Base-by-base conservation (phyloP, 2,797 vertebrate species). In the Novumbra hubbsi region DNA sequence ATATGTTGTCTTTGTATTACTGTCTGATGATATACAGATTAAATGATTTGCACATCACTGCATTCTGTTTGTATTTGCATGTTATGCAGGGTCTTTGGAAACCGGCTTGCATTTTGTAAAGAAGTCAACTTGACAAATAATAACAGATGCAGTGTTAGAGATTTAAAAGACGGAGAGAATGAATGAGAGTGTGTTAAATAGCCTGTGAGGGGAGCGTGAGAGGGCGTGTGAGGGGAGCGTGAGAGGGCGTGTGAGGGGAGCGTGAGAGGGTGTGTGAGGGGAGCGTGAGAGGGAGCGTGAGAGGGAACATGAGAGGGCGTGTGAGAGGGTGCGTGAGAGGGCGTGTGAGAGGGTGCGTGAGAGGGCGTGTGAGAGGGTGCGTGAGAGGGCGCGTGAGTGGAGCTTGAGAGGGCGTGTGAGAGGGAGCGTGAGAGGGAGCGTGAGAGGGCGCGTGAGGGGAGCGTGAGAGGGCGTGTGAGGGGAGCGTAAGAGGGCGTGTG, bases 41-140 rank as follows among this genome's bases (percentile, higher is more conserved):
- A n/a, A n/a, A n/a, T n/a, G n/a, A n/a, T n/a, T n/a, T n/a, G n/a
- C n/a, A n/a, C n/a, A n/a, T n/a, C n/a, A n/a, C n/a, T n/a, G n/a
- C n/a, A n/a, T n/a, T n/a, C n/a, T n/a, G n/a, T n/a, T n/a, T n/a
- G n/a, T n/a, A n/a, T n/a, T n/a, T n/a, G n/a, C n/a, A n/a, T n/a
- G n/a, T n/a, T n/a, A n/a, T n/a, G n/a, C n/a, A n/a, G n/a, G n/a
- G n/a, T n/a, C n/a, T n/a, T n/a, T n/a, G n/a, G n/a, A n/a, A n/a
- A n/a, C n/a, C n/a, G n/a, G n/a, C n/a, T n/a, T n/a, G n/a, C n/a
- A n/a, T n/a, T 79, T 73, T 57, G 73, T 38, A 38, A 38, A 38
- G 70, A 76, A 76, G 82, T 79, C 85, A 88, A 77, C 79, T 80
- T 84, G 75, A 62, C 5, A 68, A 62, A 68, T 77, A 80, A 87